phyloP scores from a whole-genome alignment of 2,888 invertebrate species.

The Sussaba pulchella region DNA sequence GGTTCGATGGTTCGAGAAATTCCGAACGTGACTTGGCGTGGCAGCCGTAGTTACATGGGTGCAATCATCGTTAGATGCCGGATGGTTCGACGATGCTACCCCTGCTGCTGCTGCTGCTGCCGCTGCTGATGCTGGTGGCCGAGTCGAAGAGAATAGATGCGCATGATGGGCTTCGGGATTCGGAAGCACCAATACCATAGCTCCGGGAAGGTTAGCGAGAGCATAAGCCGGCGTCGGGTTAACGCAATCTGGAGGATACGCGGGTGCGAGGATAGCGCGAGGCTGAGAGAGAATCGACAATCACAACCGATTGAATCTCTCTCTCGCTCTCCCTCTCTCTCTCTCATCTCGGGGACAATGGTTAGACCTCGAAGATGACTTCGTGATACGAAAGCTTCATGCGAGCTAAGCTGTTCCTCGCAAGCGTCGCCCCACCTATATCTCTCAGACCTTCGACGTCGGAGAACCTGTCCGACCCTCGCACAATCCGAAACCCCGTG shows the following conservation, averaged over 20 bases:
- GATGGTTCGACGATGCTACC: constrained; percentile 66
- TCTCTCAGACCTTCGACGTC: constrained; percentile 1
- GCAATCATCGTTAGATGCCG: constrained; percentile 77
- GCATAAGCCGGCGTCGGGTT: constrained; percentile 61
- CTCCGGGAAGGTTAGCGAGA: constrained; percentile 41
- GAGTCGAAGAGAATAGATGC: constrained; percentile 49
- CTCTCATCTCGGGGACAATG: constrained; percentile 65
- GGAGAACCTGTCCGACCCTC: constrained; percentile 23
- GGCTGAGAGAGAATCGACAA: constrained; percentile 75
- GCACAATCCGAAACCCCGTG: neutral
- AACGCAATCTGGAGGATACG: constrained; percentile 58
- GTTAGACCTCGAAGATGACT: constrained; percentile 70
- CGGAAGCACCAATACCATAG: constrained; percentile 4
- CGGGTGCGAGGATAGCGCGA: constrained; percentile 68
- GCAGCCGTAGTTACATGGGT: constrained; percentile 67
- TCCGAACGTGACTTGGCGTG: constrained; percentile 75
- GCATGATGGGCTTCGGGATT: constrained; percentile 55
- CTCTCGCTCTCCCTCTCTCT: constrained; percentile 70
- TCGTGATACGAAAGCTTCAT: constrained; percentile 66
- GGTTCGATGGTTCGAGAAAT: constrained; percentile 71
- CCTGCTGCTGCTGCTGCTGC: no score
- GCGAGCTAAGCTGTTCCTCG: constrained; percentile 35
- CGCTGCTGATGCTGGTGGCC: no score
- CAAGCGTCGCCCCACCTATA: neutral
- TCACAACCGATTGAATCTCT: constrained; percentile 80